Evolutionary conservation across 2,113 vertebrate genomes (phyloP).

Genomic region (Rallus limicola): DNA sequence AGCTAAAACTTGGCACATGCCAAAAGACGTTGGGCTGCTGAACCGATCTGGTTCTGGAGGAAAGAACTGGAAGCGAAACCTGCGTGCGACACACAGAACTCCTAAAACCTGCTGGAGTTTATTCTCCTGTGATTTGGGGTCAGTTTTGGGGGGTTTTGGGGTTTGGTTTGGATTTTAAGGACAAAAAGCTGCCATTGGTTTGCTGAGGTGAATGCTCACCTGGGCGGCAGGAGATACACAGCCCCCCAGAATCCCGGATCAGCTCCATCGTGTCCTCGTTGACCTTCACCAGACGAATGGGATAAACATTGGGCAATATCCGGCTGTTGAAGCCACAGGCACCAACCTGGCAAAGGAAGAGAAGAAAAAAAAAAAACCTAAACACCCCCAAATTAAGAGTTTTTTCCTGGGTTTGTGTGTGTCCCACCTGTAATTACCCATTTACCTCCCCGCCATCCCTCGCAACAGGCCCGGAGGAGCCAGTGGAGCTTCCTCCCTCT

Average conservation of each 20-base stretch:
- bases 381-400: not conserved
- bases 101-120: not conserved
- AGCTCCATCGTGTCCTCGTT: conserved; percentile 84
- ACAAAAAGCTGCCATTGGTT: not conserved
- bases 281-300: conserved; percentile 84
- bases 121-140: no score
- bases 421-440: accelerated
- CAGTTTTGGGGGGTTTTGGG: no score
- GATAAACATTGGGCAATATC: conserved; percentile 85
- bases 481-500: not conserved
- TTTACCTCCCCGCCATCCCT: not conserved
- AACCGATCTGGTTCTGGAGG: not conserved
- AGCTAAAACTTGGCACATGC: accelerated
- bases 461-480: no score
- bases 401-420: not conserved
- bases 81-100: accelerated
- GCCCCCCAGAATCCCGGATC: conserved; percentile 78
- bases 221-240: conserved; percentile 83
- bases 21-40: accelerated
- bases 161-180: not conserved
- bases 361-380: not conserved
- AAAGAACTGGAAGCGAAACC: not conserved
- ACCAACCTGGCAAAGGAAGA: conserved; percentile 71
- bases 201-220: conserved; percentile 62
- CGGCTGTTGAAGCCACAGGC: conserved; percentile 89